These are phyloP conservation scores for Ectropis crepuscularia DNA, from an alignment of 2,888 invertebrate genomes.

Conservation along the genomic window DNA sequence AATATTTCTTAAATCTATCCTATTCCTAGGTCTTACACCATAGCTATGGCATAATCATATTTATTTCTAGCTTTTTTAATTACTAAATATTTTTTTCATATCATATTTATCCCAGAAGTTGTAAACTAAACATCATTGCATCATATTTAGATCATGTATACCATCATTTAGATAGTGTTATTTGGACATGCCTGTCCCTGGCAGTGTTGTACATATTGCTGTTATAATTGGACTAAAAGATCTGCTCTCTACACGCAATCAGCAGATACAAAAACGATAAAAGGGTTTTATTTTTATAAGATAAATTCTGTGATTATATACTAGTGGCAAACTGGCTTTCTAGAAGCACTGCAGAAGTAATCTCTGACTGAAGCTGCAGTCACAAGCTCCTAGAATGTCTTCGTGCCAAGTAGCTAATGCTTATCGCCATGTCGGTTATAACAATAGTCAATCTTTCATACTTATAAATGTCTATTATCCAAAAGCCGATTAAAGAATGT, in stretches of 20 bases:
- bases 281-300: conserved; percentile 28
- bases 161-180: conserved; percentile 8
- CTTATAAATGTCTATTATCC: conserved; percentile 39
- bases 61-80: not conserved
- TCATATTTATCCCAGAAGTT: not conserved
- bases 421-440: conserved; percentile 36
- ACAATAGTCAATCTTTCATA: conserved; percentile 40
- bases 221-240: conserved; percentile 25
- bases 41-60: not conserved
- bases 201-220: conserved; percentile 13
- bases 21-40: not conserved
- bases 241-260: conserved; percentile 49
- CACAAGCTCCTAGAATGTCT: conserved; percentile 27
- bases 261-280: conserved; percentile 13
- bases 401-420: conserved; percentile 15
- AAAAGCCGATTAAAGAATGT: conserved; percentile 39
- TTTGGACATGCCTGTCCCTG: conserved; percentile 11
- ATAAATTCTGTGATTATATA: conserved; percentile 21
- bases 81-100: not conserved
- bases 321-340: conserved; percentile 34
- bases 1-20: too few relatives aligned
- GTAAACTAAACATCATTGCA: not conserved
- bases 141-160: not conserved
- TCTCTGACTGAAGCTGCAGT: conserved; percentile 15
- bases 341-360: conserved; percentile 37